These are phyloP conservation scores for Sternarchorhynchus goeldii DNA, from an alignment of 2,797 vertebrate species.

Conservation along the genomic window DNA sequence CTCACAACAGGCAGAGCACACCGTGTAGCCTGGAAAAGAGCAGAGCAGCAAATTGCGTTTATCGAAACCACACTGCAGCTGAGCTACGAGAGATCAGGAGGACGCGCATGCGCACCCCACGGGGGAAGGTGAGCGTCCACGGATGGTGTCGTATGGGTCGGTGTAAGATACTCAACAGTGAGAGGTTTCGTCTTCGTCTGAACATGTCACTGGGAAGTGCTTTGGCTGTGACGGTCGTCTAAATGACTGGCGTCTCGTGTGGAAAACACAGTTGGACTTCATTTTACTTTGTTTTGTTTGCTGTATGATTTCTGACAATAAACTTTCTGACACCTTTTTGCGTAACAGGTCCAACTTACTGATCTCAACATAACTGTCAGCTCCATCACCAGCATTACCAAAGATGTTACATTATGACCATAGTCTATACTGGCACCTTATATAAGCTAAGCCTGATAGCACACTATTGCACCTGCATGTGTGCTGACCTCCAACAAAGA, in stretches of 20 bases:
- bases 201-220: background rate
- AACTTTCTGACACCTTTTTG: too few species aligned
- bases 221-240: background rate
- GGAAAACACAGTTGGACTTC: background rate
- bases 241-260: background rate
- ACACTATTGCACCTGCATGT: too few species aligned
- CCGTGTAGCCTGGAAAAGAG: conserved; percentile 76
- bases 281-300: too few species aligned
- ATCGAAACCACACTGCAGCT: conserved; percentile 76
- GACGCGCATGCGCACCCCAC: conserved; percentile 51
- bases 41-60: conserved; percentile 78
- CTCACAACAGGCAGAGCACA: conserved; percentile 78
- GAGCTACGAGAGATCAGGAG: conserved; percentile 70
- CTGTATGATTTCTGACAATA: too few species aligned
- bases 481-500: too few species aligned
- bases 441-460: too few species aligned
- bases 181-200: background rate
- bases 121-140: background rate
- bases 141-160: background rate
- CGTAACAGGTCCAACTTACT: too few species aligned
- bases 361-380: too few species aligned
- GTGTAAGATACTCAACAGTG: background rate
- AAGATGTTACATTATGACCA: too few species aligned
- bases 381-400: too few species aligned
- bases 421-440: too few species aligned